Conservation (phyloP, 2,113 vertebrate genomes). For the Zootoca vivipara region DNA sequence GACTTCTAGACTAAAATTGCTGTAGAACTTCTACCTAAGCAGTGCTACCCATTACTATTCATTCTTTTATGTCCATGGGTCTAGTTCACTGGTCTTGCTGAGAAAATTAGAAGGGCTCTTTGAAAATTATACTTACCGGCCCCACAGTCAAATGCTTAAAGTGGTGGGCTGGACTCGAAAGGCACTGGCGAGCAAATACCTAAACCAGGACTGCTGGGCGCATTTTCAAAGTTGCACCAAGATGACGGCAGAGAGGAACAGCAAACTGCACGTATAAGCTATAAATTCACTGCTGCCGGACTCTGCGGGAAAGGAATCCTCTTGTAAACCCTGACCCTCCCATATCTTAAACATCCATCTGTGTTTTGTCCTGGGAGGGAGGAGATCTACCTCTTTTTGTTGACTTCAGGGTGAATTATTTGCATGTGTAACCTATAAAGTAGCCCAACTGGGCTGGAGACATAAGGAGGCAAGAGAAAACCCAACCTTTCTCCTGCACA, state of each 20-base stretch:
- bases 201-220: neutral
- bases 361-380: neutral
- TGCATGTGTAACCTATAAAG: neutral
- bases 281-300: neutral
- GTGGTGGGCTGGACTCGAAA: neutral
- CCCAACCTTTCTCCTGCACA: neutral
- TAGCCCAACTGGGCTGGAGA: conserved; percentile 1
- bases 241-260: neutral
- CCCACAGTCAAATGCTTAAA: neutral
- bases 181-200: neutral
- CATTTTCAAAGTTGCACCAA: neutral
- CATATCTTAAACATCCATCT: conserved; percentile 7
- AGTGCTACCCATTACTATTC: too few species aligned
- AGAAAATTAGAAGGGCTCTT: neutral
- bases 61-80: neutral
- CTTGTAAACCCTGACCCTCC: conserved; percentile 8
- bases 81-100: neutral
- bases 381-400: conserved; percentile 4
- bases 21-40: neutral
- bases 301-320: neutral
- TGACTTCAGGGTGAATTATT: conserved; percentile 16
- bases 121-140: neutral
- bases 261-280: neutral
- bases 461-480: neutral
- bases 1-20: neutral